Evolutionary conservation across 2,888 invertebrate species (phyloP).

Genomic region (Kryphioiulus occultus): DNA sequence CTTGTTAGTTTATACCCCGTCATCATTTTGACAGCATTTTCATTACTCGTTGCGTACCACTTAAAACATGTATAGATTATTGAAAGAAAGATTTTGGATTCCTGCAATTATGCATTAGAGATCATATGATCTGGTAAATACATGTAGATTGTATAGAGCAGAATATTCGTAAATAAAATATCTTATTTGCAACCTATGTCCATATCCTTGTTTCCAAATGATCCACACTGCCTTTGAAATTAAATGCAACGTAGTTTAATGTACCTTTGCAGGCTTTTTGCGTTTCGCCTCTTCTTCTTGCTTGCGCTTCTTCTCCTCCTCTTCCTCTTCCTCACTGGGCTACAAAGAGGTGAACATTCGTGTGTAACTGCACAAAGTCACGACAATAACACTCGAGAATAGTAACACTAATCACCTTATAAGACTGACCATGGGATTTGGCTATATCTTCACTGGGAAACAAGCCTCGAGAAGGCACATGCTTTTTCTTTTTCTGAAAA

Average conservation of each 20-base stretch:
- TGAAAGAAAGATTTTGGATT: too few relatives aligned
- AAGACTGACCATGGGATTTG: neutral
- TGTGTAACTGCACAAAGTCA: neutral
- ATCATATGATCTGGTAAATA: too few relatives aligned
- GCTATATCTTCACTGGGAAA: neutral
- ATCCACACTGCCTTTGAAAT: too few relatives aligned
- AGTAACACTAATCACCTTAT: neutral
- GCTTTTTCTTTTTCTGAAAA: constrained; percentile 3
- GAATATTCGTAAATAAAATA: too few relatives aligned
- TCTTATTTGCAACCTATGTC: too few relatives aligned
- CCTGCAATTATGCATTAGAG: too few relatives aligned
- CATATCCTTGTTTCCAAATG: too few relatives aligned
- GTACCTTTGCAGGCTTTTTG: neutral
- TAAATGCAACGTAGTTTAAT: too few relatives aligned
- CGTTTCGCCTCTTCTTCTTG: neutral
- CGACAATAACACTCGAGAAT: neutral
- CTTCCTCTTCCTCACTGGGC: neutral
- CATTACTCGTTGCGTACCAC: too few relatives aligned
- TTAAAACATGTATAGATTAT: too few relatives aligned
- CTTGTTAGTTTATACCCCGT: neutral
- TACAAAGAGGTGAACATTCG: neutral
- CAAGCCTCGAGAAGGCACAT: neutral
- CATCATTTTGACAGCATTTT: too few relatives aligned
- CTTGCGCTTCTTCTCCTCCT: neutral
- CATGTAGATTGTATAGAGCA: too few relatives aligned